phyloP scores from a whole-genome alignment of 2,113 vertebrate species.

The Sinosuthora webbiana region DNA sequence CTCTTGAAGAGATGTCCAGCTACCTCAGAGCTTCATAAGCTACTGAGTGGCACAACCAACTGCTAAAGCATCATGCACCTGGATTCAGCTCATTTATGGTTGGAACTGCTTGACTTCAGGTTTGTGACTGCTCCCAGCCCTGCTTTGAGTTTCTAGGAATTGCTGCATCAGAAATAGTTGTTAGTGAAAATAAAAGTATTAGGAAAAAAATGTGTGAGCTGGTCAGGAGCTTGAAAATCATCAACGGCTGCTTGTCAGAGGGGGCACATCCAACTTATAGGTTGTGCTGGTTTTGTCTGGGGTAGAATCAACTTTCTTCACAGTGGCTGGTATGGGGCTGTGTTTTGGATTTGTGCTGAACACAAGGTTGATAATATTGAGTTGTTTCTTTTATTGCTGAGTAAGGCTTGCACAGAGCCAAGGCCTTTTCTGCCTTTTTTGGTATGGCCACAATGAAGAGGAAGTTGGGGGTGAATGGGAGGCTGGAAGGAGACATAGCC shows the following conservation, averaged over 20 bases:
- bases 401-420: neutral
- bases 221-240: neutral
- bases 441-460: fast-evolving
- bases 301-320: neutral
- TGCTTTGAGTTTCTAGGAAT: neutral
- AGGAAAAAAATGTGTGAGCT: fast-evolving
- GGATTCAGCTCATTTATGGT: neutral
- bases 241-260: fast-evolving
- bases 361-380: neutral
- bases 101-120: neutral
- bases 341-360: neutral
- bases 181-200: neutral
- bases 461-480: neutral
- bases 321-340: neutral
- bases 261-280: neutral
- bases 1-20: neutral
- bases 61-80: neutral
- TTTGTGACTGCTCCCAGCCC: neutral
- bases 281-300: neutral
- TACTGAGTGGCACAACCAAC: neutral
- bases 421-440: neutral
- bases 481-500: neutral
- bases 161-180: neutral
- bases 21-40: neutral
- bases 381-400: neutral